Conservation (phyloP, 2,113 vertebrate species). For the Piaya cayana region DNA sequence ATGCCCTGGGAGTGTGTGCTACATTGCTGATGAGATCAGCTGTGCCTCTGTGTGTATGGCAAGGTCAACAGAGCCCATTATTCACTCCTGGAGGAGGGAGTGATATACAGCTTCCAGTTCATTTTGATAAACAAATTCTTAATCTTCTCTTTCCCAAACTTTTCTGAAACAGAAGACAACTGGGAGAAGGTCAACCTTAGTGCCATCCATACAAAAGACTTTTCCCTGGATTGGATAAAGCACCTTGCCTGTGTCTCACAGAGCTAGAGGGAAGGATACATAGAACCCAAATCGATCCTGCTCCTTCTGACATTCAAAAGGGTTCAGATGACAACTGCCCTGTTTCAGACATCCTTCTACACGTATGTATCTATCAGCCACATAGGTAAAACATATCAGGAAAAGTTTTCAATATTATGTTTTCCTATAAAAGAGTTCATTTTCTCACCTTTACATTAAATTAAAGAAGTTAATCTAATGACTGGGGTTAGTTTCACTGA, state of each 20-base stretch:
- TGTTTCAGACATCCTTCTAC: background rate
- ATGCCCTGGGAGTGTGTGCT: background rate
- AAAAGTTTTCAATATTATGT: background rate
- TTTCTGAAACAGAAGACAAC: background rate
- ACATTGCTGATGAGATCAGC: background rate
- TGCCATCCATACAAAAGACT: background rate
- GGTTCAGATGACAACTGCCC: background rate
- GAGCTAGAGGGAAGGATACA: background rate
- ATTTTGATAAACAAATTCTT: background rate
- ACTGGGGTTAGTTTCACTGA: background rate
- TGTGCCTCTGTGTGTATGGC: background rate
- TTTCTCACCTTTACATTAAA: fast-evolving
- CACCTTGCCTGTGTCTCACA: fast-evolving
- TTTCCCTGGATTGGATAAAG: background rate
- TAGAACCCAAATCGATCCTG: background rate
- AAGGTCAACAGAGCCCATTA: background rate
- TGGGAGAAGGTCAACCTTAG: background rate
- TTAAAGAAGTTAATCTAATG: background rate
- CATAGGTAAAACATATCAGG: background rate
- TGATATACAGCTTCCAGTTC: slow-evolving; percentile 28
- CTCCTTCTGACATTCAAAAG: background rate
- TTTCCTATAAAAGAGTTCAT: background rate
- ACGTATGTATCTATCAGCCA: background rate
- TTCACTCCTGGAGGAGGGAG: background rate
- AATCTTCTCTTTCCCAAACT: background rate